Conservation (phyloP, 2,797 vertebrate genomes). For the Steatocranus sp. region DNA sequence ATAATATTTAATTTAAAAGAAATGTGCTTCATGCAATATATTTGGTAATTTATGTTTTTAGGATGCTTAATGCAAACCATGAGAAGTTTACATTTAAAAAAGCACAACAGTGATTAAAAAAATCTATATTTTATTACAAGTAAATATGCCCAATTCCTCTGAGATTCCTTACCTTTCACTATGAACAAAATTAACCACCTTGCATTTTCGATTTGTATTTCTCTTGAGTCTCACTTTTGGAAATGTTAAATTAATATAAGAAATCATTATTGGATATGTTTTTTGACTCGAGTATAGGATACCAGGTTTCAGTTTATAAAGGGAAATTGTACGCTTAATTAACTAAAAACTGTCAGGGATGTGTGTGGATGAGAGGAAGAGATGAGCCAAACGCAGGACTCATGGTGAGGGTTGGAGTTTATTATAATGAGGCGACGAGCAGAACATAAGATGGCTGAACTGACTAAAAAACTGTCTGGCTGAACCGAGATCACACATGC, state of each 20-base stretch:
- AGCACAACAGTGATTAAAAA: fast-evolving
- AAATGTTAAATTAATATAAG: neutral
- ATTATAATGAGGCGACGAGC: fast-evolving
- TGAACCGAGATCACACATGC: fast-evolving
- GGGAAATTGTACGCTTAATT: neutral
- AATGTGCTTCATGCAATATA: neutral
- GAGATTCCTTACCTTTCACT: neutral
- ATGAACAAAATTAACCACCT: neutral
- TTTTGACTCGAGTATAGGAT: neutral
- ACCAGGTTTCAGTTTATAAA: neutral
- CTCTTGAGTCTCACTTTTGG: neutral
- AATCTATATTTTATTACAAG: neutral
- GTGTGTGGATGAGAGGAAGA: neutral
- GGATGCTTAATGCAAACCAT: neutral
- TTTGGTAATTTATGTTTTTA: neutral
- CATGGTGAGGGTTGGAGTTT: neutral
- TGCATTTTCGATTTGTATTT: fast-evolving
- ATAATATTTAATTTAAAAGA: neutral
- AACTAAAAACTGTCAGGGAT: fast-evolving
- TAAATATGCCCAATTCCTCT: fast-evolving
- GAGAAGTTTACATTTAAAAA: neutral
- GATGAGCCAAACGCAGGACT: neutral
- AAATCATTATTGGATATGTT: neutral
- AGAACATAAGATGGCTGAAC: fast-evolving
- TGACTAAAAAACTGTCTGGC: too few species aligned